Conservation (phyloP, 2,797 vertebrate genomes). For the Telmatherina bonti region DNA sequence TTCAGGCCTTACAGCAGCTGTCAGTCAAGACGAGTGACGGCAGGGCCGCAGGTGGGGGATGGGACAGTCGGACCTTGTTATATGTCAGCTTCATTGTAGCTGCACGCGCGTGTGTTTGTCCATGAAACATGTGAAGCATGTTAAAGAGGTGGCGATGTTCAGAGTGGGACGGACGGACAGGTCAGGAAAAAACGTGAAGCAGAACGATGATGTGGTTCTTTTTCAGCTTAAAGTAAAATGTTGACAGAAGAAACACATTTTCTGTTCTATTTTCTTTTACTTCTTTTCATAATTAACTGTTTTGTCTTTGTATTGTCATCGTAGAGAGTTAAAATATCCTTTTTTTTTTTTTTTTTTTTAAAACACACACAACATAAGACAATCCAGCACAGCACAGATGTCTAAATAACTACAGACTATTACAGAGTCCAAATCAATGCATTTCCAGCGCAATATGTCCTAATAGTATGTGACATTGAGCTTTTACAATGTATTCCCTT, state of each 20-base stretch:
- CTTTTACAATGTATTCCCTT: too few relatives aligned
- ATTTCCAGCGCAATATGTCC: too few relatives aligned
- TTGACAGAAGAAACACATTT: not conserved
- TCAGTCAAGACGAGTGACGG: constrained; percentile 67
- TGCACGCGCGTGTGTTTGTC: not conserved
- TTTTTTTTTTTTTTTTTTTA: too few relatives aligned
- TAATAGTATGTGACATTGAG: too few relatives aligned
- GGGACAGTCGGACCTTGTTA: constrained; percentile 24
- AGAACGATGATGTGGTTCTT: too few relatives aligned
- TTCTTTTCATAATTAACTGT: not conserved
- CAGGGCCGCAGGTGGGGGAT: constrained; percentile 52
- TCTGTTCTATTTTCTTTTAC: too few relatives aligned
- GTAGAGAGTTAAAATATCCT: not conserved
- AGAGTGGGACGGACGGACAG: not conserved
- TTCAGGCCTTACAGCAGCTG: constrained; percentile 65
- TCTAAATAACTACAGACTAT: too few relatives aligned
- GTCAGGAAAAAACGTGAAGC: too few relatives aligned
- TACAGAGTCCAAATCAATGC: too few relatives aligned
- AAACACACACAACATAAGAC: too few relatives aligned
- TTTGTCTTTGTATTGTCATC: not conserved
- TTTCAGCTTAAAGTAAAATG: not conserved
- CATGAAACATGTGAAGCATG: constrained; percentile 19
- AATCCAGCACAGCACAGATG: too few relatives aligned
- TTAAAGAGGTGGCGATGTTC: constrained; percentile 34
- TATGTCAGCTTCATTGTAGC: constrained; percentile 11